These are phyloP conservation scores for Atrichornis clamosus DNA, from an alignment of 2,113 vertebrate species.

Conservation along the genomic window DNA sequence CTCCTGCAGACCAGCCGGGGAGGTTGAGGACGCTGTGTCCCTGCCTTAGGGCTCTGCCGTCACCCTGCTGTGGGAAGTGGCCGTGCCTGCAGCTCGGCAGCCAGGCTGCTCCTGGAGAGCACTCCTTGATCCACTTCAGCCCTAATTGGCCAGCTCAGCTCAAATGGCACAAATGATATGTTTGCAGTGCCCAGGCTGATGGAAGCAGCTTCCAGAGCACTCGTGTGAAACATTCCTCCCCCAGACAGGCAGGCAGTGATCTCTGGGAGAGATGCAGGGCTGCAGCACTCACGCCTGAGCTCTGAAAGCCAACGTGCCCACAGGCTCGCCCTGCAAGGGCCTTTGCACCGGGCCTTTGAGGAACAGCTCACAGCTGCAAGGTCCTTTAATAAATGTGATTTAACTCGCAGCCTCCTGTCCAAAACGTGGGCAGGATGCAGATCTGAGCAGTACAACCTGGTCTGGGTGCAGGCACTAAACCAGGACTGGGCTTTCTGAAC, in stretches of 20 bases:
- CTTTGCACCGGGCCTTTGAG: not conserved
- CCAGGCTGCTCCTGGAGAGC: not conserved
- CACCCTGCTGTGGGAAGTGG: not conserved
- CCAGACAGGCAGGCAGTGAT: not conserved
- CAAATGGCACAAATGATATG: not conserved
- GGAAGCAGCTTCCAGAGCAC: not conserved
- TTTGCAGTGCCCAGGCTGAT: not conserved
- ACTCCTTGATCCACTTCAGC: not conserved
- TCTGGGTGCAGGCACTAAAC: not conserved
- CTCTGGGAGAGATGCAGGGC: not conserved
- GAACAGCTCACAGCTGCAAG: not conserved
- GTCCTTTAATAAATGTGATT: accelerated
- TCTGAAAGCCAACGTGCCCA: not conserved
- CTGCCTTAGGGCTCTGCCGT: not conserved
- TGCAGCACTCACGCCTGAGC: not conserved
- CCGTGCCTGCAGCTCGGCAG: not conserved
- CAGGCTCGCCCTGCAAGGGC: no score
- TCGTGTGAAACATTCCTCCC: not conserved
- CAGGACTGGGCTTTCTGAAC: not conserved
- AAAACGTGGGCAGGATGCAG: not conserved
- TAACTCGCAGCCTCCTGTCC: not conserved
- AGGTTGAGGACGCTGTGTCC: accelerated
- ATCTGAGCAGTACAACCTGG: not conserved
- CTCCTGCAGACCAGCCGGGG: not conserved
- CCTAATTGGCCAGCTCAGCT: not conserved